Percentiles rank a stretch among this genome's conserved stretches.
Conservation (phyloP, 1,140 invertebrate species). For the Drosophila hydei region DNA sequence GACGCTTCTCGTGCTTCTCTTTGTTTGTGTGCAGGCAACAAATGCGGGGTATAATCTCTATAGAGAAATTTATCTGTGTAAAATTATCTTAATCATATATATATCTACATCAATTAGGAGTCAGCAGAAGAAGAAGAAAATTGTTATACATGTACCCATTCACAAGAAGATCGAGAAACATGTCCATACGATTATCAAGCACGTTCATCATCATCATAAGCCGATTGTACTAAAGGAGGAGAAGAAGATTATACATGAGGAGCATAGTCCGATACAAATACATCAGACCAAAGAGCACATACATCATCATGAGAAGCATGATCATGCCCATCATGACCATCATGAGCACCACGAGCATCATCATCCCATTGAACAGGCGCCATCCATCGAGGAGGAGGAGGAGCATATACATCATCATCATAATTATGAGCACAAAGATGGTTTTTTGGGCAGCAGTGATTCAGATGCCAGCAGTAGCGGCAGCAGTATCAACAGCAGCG, state of each 20-base stretch:
- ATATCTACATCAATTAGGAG: conserved; percentile 14
- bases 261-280: conserved; percentile 75
- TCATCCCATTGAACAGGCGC: conserved; percentile 45
- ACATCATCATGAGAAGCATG: conserved; percentile 77
- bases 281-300: conserved; percentile 78
- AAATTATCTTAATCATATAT: not conserved
- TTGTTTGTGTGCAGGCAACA: conserved; percentile 62
- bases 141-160: conserved; percentile 80
- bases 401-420: conserved; percentile 81
- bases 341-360: conserved; percentile 50
- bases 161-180: conserved; percentile 83
- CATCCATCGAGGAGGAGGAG: conserved; percentile 65
- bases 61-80: not conserved
- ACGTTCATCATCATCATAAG: conserved; percentile 83
- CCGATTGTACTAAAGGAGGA: conserved; percentile 82
- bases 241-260: conserved; percentile 78
- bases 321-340: conserved; percentile 65
- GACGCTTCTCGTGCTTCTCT: conserved; percentile 52
- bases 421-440: conserved; percentile 76
- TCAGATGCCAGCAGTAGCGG: conserved; percentile 42
- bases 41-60: conserved; percentile 58
- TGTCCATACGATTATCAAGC: conserved; percentile 77
- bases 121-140: conserved; percentile 81
- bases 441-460: conserved; percentile 44
- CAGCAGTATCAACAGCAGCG: conserved; percentile 53